A percentile compares a stretch with the other conserved stretches of the same genome.
phyloP scores from a whole-genome alignment of 2,797 vertebrate species.

The Lerista edwardsae region DNA sequence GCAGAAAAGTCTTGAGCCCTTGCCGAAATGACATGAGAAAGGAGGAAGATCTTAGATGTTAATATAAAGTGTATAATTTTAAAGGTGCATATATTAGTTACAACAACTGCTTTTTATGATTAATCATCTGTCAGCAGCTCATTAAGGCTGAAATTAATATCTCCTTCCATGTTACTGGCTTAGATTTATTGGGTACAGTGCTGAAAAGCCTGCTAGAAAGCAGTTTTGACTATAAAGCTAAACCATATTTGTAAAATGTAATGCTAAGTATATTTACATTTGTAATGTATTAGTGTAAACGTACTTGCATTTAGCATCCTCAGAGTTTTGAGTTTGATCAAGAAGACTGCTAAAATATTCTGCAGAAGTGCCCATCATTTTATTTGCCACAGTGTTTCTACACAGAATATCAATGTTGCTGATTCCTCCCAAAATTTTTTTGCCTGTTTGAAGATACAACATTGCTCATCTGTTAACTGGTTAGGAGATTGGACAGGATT shows the following conservation, averaged over 20 bases:
- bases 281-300: too few relatives aligned
- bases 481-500: background rate
- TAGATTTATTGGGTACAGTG: background rate
- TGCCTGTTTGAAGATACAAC: background rate
- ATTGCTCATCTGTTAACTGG: background rate
- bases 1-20: too few relatives aligned
- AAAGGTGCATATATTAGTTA: background rate
- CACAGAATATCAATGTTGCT: background rate
- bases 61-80: background rate
- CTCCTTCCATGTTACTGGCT: background rate
- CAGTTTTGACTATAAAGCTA: background rate
- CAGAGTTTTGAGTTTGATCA: background rate
- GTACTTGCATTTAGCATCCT: background rate
- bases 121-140: background rate
- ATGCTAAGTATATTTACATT: too few relatives aligned
- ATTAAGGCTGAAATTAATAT: background rate
- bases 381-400: background rate
- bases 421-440: background rate
- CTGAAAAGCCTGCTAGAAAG: background rate
- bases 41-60: too few relatives aligned
- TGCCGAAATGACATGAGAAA: too few relatives aligned
- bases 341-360: background rate
- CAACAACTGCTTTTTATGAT: background rate
- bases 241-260: background rate
- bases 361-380: background rate